Percentiles rank a stretch among this genome's conserved stretches.
Conservation (phyloP, 2,113 vertebrate species). For the Boulengerochromis microlepis region DNA sequence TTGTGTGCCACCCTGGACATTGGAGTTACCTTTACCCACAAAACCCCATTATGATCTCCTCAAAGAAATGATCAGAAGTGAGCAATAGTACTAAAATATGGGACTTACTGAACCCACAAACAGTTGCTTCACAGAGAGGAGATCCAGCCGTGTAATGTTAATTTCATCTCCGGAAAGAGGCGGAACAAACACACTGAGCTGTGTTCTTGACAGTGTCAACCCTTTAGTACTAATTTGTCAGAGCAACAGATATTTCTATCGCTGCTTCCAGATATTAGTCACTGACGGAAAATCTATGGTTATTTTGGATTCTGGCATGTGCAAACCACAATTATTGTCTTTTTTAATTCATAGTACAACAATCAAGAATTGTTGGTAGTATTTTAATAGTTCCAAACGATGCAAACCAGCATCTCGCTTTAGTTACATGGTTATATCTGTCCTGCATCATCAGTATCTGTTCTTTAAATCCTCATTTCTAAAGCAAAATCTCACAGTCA, state of each 20-base stretch:
- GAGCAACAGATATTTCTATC: background rate
- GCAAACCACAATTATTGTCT: fast-evolving
- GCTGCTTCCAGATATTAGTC: background rate
- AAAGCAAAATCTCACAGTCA: background rate
- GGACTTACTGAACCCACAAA: background rate
- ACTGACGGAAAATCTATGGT: background rate
- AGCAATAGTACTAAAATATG: background rate
- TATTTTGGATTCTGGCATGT: background rate
- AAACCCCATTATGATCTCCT: fast-evolving
- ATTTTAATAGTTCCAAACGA: background rate
- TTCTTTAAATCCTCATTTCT: background rate
- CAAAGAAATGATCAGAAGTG: background rate
- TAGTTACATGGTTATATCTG: background rate
- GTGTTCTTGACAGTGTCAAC: background rate
- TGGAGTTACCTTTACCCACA: background rate
- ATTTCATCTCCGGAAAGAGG: background rate
- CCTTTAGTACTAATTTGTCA: background rate
- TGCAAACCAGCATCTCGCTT: background rate
- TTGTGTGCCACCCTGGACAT: background rate
- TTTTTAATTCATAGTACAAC: background rate
- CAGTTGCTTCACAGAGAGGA: background rate
- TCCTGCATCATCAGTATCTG: fast-evolving
- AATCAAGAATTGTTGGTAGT: background rate
- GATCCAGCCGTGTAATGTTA: background rate
- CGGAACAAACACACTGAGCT: background rate